Conservation (phyloP, 2,797 vertebrate species). For the Huso huso region DNA sequence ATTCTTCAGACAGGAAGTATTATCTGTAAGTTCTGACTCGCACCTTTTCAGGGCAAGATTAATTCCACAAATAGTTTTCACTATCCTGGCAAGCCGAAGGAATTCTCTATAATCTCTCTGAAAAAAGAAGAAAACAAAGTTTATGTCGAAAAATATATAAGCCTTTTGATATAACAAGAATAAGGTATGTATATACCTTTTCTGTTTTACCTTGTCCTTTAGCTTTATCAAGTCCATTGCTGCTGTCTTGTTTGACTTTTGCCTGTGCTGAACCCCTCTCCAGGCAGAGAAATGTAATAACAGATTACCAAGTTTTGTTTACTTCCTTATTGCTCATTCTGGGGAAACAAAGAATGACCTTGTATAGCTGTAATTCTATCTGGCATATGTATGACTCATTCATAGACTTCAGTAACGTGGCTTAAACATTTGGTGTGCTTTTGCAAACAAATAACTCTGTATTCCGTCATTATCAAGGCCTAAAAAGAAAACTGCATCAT, state of each 20-base stretch:
- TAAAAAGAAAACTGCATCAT: too few species aligned
- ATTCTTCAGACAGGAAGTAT: too few species aligned
- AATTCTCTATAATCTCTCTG: constrained; percentile 5
- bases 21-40: not conserved
- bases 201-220: too few species aligned
- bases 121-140: not conserved
- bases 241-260: too few species aligned
- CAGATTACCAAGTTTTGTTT: not conserved
- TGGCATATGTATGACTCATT: not conserved
- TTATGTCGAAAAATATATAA: too few species aligned
- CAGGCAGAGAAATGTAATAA: too few species aligned
- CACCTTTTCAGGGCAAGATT: constrained; percentile 12
- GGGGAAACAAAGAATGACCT: not conserved
- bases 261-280: too few species aligned
- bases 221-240: too few species aligned
- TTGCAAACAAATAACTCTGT: not conserved
- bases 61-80: constrained; percentile 16
- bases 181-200: too few species aligned
- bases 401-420: not conserved
- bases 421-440: not conserved
- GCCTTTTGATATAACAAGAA: too few species aligned
- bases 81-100: constrained; percentile 7
- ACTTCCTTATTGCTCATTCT: not conserved
- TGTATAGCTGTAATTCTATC: not conserved
- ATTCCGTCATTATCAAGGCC: too few species aligned